Percentiles rank a stretch among this genome's conserved stretches.
phyloP scores from a whole-genome alignment of 2,113 vertebrate species.

The Lophura nycthemera region DNA sequence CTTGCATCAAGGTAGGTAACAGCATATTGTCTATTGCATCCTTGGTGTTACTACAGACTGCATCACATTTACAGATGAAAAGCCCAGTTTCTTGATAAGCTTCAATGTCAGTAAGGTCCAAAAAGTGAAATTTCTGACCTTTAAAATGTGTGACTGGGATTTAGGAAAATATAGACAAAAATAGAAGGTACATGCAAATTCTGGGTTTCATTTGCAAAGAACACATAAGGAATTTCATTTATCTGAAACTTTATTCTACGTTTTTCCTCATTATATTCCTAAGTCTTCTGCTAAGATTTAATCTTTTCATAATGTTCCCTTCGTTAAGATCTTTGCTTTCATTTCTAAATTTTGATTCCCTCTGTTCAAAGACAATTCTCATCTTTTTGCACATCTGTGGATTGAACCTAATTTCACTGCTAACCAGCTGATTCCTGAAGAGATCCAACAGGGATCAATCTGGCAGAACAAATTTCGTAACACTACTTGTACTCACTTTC shows the following conservation, averaged over 20 bases:
- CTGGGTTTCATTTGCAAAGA: neutral
- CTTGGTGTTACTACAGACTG: neutral
- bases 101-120: neutral
- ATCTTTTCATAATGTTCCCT: neutral
- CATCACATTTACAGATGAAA: neutral
- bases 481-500: neutral
- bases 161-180: neutral
- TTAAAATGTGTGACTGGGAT: neutral
- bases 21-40: neutral
- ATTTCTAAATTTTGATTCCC: neutral
- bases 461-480: neutral
- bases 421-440: neutral
- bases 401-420: neutral
- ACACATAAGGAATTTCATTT: neutral
- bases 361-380: neutral
- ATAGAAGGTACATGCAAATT: neutral
- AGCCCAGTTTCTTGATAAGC: neutral
- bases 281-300: neutral
- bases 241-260: neutral
- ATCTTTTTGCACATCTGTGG: neutral
- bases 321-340: neutral
- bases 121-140: neutral
- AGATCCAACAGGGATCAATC: neutral
- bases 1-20: neutral
- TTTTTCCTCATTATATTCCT: neutral